phyloP scores from a whole-genome alignment of 2,113 vertebrate genomes.

The Gasterosteus nipponicus region DNA sequence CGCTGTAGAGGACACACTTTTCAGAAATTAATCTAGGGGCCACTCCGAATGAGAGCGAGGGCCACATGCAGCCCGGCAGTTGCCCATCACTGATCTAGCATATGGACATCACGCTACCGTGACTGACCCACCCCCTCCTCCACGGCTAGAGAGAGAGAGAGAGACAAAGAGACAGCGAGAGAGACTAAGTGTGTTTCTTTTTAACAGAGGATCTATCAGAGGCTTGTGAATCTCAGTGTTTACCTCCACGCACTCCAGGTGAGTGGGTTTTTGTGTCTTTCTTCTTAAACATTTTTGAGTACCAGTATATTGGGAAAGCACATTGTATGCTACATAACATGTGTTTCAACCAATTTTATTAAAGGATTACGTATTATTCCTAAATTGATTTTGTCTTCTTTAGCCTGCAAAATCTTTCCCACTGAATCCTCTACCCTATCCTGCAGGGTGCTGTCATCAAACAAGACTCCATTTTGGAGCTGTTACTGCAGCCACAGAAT shows the following conservation, averaged over 20 bases:
- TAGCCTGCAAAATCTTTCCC: background rate
- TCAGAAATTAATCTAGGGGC: too few species aligned
- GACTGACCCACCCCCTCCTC: too few species aligned
- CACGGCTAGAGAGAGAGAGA: background rate
- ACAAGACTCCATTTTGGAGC: slow-evolving; percentile 88
- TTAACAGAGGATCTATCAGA: slow-evolving; percentile 85
- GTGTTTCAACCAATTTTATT: background rate
- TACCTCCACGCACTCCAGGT: slow-evolving; percentile 91
- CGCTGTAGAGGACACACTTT: too few species aligned
- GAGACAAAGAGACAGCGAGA: too few species aligned
- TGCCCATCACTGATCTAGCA: too few species aligned
- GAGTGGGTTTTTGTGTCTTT: slow-evolving; percentile 38
- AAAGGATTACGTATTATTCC: background rate
- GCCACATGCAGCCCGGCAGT: too few species aligned
- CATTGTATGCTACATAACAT: background rate
- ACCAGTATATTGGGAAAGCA: background rate
- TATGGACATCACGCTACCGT: too few species aligned
- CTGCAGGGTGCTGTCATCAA: slow-evolving; percentile 84
- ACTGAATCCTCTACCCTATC: background rate
- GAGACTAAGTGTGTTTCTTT: background rate
- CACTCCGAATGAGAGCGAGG: too few species aligned
- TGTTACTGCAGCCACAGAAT: slow-evolving; percentile 78
- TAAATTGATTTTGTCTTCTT: background rate
- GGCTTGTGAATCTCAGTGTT: slow-evolving; percentile 85
- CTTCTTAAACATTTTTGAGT: background rate